Base-by-base conservation (phyloP, 2,113 vertebrate genomes). In the Cebidichthys violaceus region DNA sequence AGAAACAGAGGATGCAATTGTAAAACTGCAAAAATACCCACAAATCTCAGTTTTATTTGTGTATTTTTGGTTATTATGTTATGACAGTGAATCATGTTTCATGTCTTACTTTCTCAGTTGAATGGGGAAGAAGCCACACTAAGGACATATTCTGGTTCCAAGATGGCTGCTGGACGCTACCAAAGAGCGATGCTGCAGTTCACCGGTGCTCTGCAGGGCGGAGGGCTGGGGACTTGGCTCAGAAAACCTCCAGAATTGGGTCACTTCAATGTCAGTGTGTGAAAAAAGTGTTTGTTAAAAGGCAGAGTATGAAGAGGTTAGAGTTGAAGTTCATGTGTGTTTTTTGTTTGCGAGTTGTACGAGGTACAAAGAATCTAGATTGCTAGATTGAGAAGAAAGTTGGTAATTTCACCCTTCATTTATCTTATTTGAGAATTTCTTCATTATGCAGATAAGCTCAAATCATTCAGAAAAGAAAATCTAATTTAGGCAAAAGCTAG, bases 191-290 rank as follows among this genome's bases (percentile, higher is more conserved):
- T 82, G 76, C 79, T 82, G 75, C 85, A 78, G 59, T 92, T 92
- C 2, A 31, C 7, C 7, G 1, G 9, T 1, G 64, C 89, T 22
- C 77, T 92, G 75, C 88, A 89, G 82, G 79, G 1, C 0, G 81
- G 11, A 1, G 93, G 92, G 17, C 77, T 92, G 37, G 93, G 92
- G 9, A 15, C 15, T 0, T 93, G 93, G 93, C 39, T 10, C 74
- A 79, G 85, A n/a, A 92, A 91, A 76, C 70, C 84, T 4, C 76
- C 79, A 14, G 39, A 65, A n/a, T 54, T 13, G 18, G 43, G 39
- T 0, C 43, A 70, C 43, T 74, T 82, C 33, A 31, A 50, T 10
- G 2, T 39, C 79, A 59, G 18, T 0, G 52, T 71, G 41, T 81
- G 41, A 89, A 35, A 10, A 54, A 15, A 18, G 14, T 60, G 50